Evolutionary conservation across 2,113 vertebrate genomes (phyloP).

Genomic region (Gnathochromis pfefferi): DNA sequence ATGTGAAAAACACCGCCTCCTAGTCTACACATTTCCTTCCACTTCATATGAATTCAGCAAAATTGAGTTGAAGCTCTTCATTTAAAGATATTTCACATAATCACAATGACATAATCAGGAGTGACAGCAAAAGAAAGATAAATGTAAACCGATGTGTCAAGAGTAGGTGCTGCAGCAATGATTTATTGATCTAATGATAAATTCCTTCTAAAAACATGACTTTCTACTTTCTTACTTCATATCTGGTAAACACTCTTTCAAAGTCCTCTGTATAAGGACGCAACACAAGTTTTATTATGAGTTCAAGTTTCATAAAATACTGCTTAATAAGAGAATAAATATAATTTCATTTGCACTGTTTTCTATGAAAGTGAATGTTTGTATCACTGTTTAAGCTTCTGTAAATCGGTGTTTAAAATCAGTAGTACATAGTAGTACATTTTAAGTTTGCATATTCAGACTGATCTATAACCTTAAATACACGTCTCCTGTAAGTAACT

Average conservation of each 20-base stretch:
- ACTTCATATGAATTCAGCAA: not conserved
- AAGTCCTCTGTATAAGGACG: not conserved
- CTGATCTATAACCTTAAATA: not conserved
- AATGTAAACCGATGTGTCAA: not conserved
- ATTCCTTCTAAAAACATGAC: not conserved
- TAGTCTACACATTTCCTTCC: not conserved
- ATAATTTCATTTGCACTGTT: not conserved
- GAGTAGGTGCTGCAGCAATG: not conserved
- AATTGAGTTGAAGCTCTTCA: fast-evolving
- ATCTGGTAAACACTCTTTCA: not conserved
- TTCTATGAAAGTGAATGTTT: not conserved
- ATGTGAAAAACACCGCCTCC: not conserved
- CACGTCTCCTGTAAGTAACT: not conserved
- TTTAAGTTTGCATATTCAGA: not conserved
- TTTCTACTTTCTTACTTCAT: not conserved
- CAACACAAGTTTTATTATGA: not conserved
- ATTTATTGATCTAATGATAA: not conserved
- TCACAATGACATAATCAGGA: not conserved
- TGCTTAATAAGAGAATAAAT: not conserved
- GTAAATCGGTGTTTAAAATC: not conserved
- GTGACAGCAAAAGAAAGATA: not conserved
- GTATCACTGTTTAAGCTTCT: not conserved
- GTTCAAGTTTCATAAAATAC: not conserved
- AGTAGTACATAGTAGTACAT: not conserved
- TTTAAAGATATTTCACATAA: not conserved